Conservation (phyloP, 2,797 vertebrate species). For the Channa striata region DNA sequence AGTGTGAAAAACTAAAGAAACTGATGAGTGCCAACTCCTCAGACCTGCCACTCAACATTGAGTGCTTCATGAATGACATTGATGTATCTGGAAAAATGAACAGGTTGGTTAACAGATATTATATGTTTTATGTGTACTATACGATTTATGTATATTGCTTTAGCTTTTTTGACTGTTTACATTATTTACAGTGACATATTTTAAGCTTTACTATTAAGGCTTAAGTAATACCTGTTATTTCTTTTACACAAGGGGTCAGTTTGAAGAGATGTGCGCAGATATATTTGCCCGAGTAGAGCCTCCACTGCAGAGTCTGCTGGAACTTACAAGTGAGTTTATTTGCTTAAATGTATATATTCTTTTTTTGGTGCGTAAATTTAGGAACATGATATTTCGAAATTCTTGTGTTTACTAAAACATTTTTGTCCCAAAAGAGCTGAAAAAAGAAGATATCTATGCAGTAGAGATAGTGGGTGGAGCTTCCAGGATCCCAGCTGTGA, state of each 20-base stretch:
- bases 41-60: constrained; percentile 95
- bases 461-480: constrained; percentile 98
- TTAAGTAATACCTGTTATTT: constrained; percentile 9
- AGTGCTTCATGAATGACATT: constrained; percentile 99
- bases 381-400: neutral
- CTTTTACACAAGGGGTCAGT: constrained; percentile 84
- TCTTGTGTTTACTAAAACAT: neutral
- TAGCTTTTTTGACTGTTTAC: too few relatives aligned
- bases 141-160: too few relatives aligned
- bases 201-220: neutral
- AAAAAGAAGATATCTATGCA: constrained; percentile 97
- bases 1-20: constrained; percentile 98
- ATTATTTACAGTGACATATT: neutral
- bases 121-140: neutral
- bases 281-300: constrained; percentile 91
- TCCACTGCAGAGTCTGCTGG: constrained; percentile 93
- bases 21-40: constrained; percentile 98
- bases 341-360: neutral
- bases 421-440: constrained; percentile 85
- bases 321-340: constrained; percentile 89
- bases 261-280: constrained; percentile 93
- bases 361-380: neutral
- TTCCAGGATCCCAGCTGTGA: constrained; percentile 94
- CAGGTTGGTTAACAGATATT: constrained; percentile 84
- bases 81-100: constrained; percentile 94